Conservation (phyloP, 92 coral and sea anemone species). For the Porites rus region DNA sequence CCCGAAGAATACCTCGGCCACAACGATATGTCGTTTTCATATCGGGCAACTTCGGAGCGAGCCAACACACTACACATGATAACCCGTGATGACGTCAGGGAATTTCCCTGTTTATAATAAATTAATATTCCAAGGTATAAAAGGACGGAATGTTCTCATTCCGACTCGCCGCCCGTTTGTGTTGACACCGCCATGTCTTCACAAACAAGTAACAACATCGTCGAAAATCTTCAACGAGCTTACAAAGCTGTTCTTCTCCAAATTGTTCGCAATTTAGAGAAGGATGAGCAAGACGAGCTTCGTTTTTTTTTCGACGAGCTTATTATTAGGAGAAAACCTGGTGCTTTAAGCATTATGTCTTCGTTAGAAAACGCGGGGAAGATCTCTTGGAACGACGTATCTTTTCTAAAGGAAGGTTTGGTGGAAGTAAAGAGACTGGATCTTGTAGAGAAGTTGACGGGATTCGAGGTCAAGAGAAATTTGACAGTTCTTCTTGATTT, state of each 20-base stretch:
- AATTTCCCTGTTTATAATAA: not conserved
- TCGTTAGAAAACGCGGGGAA: not conserved
- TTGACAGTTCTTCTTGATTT: not conserved
- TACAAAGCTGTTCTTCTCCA: not conserved
- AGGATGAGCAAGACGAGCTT: not conserved
- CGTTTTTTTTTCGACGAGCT: not conserved
- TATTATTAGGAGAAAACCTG: not conserved
- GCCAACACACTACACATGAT: too few species aligned
- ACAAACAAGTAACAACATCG: not conserved
- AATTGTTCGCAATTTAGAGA: not conserved
- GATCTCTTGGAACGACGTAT: conserved; percentile 8
- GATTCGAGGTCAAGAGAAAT: not conserved
- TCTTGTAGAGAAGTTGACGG: not conserved
- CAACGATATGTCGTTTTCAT: too few species aligned
- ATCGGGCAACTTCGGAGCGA: too few species aligned
- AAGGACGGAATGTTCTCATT: not conserved
- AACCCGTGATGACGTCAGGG: not conserved
- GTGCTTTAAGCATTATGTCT: not conserved
- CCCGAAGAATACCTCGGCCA: too few species aligned
- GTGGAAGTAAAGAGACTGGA: not conserved
- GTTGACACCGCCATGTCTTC: conserved; percentile 1
- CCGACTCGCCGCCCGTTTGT: not conserved
- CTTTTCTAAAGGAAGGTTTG: conserved; percentile 4
- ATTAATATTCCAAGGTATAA: not conserved
- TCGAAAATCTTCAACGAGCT: not conserved